These are phyloP conservation scores for Calyptomena viridis DNA, from an alignment of 2,113 vertebrate genomes.

Conservation along the genomic window DNA sequence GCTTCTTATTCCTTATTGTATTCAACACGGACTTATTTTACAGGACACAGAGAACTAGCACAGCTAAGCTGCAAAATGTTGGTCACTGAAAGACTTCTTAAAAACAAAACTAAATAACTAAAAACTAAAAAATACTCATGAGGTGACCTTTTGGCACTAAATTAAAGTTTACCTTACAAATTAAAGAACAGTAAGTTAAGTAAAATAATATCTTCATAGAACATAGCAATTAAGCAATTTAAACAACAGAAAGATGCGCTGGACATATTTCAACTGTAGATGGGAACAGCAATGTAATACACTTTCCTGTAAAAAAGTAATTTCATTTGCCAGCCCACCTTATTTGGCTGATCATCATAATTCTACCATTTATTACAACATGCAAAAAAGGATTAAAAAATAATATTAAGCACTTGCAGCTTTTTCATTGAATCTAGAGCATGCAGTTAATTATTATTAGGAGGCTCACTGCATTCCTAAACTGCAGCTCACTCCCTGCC, in stretches of 20 bases:
- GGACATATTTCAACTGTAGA: neutral
- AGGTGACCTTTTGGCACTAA: neutral
- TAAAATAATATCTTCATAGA: neutral
- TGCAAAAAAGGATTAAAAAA: neutral
- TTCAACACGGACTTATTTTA: neutral
- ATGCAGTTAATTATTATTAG: neutral
- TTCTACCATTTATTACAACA: neutral
- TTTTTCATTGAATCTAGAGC: neutral
- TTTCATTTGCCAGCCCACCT: neutral
- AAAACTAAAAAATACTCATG: neutral
- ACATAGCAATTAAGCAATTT: neutral
- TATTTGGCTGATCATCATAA: neutral
- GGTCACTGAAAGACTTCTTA: neutral
- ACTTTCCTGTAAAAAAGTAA: neutral
- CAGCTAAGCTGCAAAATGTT: neutral
- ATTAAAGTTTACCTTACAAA: neutral
- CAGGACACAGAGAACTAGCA: neutral
- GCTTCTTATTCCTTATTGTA: neutral
- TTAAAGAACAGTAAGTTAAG: neutral
- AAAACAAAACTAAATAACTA: neutral
- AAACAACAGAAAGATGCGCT: neutral
- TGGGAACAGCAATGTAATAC: neutral
- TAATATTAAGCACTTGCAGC: neutral
- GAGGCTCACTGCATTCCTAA: neutral
- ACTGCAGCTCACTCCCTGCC: neutral